Evolutionary conservation across 2,888 invertebrate species (phyloP), one percentile per base, ranked within the genome.

Genomic region (Tribolium freemani): DNA sequence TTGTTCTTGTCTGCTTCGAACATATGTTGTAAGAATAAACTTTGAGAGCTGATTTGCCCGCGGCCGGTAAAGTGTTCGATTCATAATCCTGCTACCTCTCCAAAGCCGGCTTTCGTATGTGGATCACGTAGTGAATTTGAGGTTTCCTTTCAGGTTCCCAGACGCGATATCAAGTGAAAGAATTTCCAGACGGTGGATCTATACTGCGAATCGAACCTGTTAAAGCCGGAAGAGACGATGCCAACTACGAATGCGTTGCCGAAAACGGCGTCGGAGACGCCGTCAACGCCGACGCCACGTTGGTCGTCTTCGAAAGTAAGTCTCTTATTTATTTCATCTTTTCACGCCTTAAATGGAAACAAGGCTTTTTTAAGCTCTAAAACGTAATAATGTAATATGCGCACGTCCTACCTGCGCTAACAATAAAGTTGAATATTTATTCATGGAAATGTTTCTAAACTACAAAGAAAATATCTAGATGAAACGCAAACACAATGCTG

Each of bases 251-350:
- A 86, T 99, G 99, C 84, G 93, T 97, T 64, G 99, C 98, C 0
- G 97, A 98, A 87, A 99, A 99, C 87, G 97, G 97, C 48, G 96
- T 97, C 21, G 98, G 98, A 0, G 96, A 97, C 87, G 96, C 97
- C 3, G 97, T 98, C 73, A 93, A 92, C 76, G 96, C 97, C 20
- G 93, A 94, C 76, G 98, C 98, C 60, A 93, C 92, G 61, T 91
- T 99, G 79, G 92, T 92, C 67, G 96, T 98, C 78, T 94, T 96
- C 87, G 94, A 95, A 90, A 92, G 96, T 97, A 89, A 91, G 94
- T 90, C 13, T 2, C 3, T 48, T 16, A 13, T 11, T 48, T 13
- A n/a, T 48, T 11, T 11, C 13, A 48, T 8, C 2, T 48, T 48
- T 48, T 48, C 4, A 6, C 48, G 3, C 48, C 4, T 5, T 16